Evolutionary conservation across 1,140 invertebrate species (phyloP), one percentile per base, ranked within the genome.

Genomic region (Anadara kagoshimensis): DNA sequence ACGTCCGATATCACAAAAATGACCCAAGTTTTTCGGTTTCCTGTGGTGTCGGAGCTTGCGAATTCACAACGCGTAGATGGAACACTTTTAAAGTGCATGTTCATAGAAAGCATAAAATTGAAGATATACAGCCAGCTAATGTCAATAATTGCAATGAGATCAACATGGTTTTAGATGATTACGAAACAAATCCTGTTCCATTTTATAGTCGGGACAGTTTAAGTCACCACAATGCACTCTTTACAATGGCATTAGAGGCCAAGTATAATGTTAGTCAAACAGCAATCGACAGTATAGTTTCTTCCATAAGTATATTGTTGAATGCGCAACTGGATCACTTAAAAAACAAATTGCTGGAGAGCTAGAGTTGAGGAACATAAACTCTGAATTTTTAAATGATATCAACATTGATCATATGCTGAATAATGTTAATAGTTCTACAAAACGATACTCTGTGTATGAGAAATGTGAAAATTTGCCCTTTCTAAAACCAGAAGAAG

Each of bases 331-430:
- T 61, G 5, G 16, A 61, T 20, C 36, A 61, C 20, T 61, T 61
- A 44, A 61, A 62, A 22, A 24, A 7, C 11, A 24, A 45, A 62
- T 45, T 14, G 41, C 18, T 24, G 0, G 18, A 62, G 41, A 62
- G 20, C 44, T 62, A 14, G 59, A 62, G 24, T 62, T 49, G 10
- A 62, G 44, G 24, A 47, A 62, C 10, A 62, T 62, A 47, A 45
- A 62, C 20, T 10, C 59, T 24, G n/a, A 45, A 47, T 62, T 47
- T 18, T 10, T 47, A 62, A 0, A 62, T 47, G 14, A 45, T 11
- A 62, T 62, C 5, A 62, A 47, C 14, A 45, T 62, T 62, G 59
- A 62, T 4, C 59, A 62, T 49, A 62, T 62, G 59, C 45, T 62
- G 20, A 11, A 49, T 62, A 16, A 62, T 26, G 2, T 62, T 22